Base-by-base conservation (phyloP, 2,888 invertebrate species). In the Drosophila mimetica region DNA sequence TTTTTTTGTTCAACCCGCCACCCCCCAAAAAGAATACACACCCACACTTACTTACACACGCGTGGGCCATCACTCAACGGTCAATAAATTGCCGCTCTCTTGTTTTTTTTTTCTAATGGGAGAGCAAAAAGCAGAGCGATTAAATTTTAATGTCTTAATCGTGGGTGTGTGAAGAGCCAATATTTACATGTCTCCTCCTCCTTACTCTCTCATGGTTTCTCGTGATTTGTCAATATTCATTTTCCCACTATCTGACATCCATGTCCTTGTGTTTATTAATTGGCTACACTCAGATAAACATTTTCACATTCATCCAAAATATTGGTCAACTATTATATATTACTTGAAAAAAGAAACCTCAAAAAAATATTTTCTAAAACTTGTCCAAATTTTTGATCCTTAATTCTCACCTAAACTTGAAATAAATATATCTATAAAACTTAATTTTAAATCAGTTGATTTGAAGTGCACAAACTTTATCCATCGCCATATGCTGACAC, bases 251-350 rank as follows among this genome's bases (percentile, higher is more conserved):
- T 9, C 69, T 18, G 57, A 46, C 46, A 48, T 30, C 48, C 39
- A 58, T 81, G 82, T 82, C 77, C 85, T 85, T 81, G 79, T 73
- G 18, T 77, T 69, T 77, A 76, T 81, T 73, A 73, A 67, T 54
- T 61, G 63, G 48, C 20, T 57, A 65, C 60, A 61, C 60, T 39
- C 9, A 8, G 8, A 46, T 16, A 30, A 58, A 60, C 5, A 2
- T 11, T 20, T 8, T 4, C 11, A 11, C 2, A 36, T 2, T 11
- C 22, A 11, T 34, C 1, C 9, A 14, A 3, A 3, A 16, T 2
- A 5, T 34, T 34, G 34, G 14, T 34, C 14, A 3, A 34, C 2
- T 7, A n/a, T n/a, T 34, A 7, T n/a, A 2, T n/a, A 34, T 7
- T 6, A 34, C 6, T n/a, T 7, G 34, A 7, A 25, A 25, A 6